Evolutionary conservation across 1,140 invertebrate species (phyloP).

Genomic region (Schlechtendalia chinensis): DNA sequence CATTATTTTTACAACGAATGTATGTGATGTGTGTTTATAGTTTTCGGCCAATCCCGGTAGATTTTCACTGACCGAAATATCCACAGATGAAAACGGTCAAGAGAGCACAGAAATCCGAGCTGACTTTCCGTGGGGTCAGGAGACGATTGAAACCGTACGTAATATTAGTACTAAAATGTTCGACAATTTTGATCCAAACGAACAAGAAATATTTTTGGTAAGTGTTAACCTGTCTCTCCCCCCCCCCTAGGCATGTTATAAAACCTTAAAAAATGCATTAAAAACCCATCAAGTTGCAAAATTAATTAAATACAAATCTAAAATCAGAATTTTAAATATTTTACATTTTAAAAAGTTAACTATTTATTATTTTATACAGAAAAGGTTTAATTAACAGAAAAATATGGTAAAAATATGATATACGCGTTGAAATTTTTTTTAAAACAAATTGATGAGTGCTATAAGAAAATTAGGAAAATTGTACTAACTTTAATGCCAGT

Average conservation of each 20-base stretch:
- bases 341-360: too few species aligned
- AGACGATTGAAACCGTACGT: constrained; percentile 56
- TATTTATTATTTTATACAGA: too few species aligned
- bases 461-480: too few species aligned
- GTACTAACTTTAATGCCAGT: too few species aligned
- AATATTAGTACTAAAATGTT: constrained; percentile 51
- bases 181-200: constrained; percentile 48
- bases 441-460: too few species aligned
- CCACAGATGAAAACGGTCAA: constrained; percentile 54
- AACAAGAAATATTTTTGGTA: constrained; percentile 57
- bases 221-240: constrained; percentile 22
- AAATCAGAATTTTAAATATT: too few species aligned
- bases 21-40: constrained; percentile 57
- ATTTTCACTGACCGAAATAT: constrained; percentile 62
- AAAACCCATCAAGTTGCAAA: too few species aligned
- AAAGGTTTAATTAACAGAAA: too few species aligned
- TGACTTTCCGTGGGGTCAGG: constrained; percentile 58
- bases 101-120: constrained; percentile 60
- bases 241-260: background rate
- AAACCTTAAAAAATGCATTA: too few species aligned
- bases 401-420: too few species aligned
- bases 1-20: constrained; percentile 52
- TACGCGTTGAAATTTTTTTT: too few species aligned
- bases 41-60: constrained; percentile 67
- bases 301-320: too few species aligned